Base-by-base conservation (phyloP, 1,140 invertebrate genomes). In the Drosophila azteca region DNA sequence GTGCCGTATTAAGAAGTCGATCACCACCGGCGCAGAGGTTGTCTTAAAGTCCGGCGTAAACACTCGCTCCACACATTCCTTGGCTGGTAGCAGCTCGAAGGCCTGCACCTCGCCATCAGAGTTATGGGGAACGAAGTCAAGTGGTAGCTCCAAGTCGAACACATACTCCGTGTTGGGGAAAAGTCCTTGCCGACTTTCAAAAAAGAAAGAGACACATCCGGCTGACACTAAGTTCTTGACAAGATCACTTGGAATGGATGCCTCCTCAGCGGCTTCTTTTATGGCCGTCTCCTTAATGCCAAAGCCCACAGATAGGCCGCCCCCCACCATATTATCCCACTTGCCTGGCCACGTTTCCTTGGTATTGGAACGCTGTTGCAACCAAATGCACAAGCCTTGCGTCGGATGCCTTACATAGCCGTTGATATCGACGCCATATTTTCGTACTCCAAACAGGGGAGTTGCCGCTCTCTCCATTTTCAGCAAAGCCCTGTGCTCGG, bases 301-400 rank as follows among this genome's bases (percentile, higher is more conserved):
- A 92, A 95, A 96, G 8, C 97, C 97, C 44, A 97, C 97, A 49
- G 96, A 96, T 39, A 99, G 92, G 11, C 97, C 98, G 61, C 98
- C 98, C 73, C 96, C 97, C 6, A 97, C 97, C 95, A 98, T 97
- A 88, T 98, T 98, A 91, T 99, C 98, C 95, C 97, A 96, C 92
- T 97, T 97, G 53, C 97, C 96, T 58, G 97, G 97, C 96, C 97
- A 99, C 22, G 97, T 98, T 92, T 97, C 96, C 93, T 99, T 99
- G 24, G 95, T 97, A 53, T 95, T 93, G 65, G 97, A 96, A 80
- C 98, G 93, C 87, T 96, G 96, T 90, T 98, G 97, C 72, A 99
- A 93, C 98, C 98, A 99, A 91, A 99, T 95, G 92, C 96, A 97
- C 45, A 98, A 91, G 7, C 97, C 96, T 92, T 96, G 95, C 48